A percentile compares a stretch with the other conserved stretches of the same genome.
Conservation (phyloP, 2,888 invertebrate species). For the Drosophila quinaria region DNA sequence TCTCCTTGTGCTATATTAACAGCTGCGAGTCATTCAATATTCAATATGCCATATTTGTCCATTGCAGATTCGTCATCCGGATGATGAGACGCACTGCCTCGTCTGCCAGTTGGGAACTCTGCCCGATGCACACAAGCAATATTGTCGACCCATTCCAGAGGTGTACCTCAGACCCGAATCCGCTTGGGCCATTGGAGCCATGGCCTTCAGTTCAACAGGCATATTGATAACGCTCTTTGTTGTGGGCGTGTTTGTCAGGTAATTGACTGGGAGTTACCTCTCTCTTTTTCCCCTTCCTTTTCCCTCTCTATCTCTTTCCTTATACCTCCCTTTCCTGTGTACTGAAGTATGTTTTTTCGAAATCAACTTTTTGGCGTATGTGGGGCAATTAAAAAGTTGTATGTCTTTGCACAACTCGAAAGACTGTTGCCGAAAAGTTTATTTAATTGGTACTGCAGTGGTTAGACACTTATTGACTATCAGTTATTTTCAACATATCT, state of each 20-base stretch:
- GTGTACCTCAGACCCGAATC: conserved; percentile 93
- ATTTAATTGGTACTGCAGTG: conserved; percentile 39
- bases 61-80: conserved; percentile 91
- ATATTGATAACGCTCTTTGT: conserved; percentile 93
- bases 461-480: background rate
- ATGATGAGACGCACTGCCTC: conserved; percentile 93
- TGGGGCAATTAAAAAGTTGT: conserved; percentile 50
- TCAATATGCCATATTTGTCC: conserved; percentile 3
- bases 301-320: background rate
- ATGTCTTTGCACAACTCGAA: conserved; percentile 24
- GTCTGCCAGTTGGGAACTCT: conserved; percentile 93
- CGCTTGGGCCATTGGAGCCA: conserved; percentile 96
- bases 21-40: background rate
- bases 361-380: conserved; percentile 10
- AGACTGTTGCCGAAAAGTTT: conserved; percentile 7
- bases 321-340: background rate
- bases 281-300: background rate
- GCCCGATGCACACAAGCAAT: conserved; percentile 91
- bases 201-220: conserved; percentile 95
- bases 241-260: conserved; percentile 91
- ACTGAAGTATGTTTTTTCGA: background rate
- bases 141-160: conserved; percentile 92
- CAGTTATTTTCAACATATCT: background rate
- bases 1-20: background rate
- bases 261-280: conserved; percentile 40